Base-by-base conservation (phyloP, 2,888 invertebrate species). In the Allophyes oxyacanthae region DNA sequence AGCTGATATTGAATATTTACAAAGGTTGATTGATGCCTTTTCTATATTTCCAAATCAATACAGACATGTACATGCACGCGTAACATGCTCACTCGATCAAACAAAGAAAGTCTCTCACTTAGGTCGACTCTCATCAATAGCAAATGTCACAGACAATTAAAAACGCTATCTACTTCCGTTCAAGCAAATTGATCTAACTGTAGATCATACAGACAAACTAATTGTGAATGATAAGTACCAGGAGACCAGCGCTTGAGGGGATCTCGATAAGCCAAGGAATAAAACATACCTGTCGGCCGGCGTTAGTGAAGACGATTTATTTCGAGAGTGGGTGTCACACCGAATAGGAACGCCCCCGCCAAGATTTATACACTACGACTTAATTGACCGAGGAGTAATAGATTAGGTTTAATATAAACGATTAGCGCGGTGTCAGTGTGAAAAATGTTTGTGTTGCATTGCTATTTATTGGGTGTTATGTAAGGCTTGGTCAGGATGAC, bases 291-390 rank as follows among this genome's bases (percentile, higher is more conserved):
- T 58, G 65, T 75, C 72, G 44, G 30, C 41, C 25, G 41, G 49
- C 42, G 67, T 68, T 60, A 66, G 50, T 48, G 44, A 56, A 46
- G 54, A 66, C 52, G 67, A 71, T 73, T 77, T 74, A 77, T 73
- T 36, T 43, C 26, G 0, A 9, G 40, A 46, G 73, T 72, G 61
- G 72, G 75, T 67, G 77, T 77, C 68, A 75, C 77, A 75, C 66
- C 63, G 72, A 43, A 69, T 58, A 54, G 74, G 66, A 66, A 36
- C 73, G 54, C 74, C 64, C 49, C 40, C 58, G 46, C 44, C 13
- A 53, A 68, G 69, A 75, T 72, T 75, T 74, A 75, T 75, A 49
- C 60, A 65, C 50, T 61, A 56, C 49, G 50, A 59, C 57, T 64
- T 74, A 75, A 76, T 74, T 74, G 67, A 73, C 53, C 48, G 49